Conservation (phyloP, 2,113 vertebrate species). For the Hystrix cristata region DNA sequence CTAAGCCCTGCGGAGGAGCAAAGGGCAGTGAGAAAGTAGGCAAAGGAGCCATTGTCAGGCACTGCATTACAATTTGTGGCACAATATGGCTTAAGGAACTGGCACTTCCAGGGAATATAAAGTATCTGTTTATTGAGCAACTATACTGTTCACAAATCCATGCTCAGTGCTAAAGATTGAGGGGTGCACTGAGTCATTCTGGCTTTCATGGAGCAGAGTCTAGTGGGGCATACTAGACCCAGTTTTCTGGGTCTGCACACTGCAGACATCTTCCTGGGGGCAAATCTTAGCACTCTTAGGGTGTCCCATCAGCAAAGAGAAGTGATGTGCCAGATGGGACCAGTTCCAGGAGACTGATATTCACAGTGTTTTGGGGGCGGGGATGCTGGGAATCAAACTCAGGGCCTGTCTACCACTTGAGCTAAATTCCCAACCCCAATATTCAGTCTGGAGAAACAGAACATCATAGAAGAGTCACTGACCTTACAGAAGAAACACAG, state of each 20-base stretch:
- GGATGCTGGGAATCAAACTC: no score
- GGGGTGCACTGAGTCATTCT: not conserved
- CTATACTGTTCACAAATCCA: not conserved
- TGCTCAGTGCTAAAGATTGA: not conserved
- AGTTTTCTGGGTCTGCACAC: not conserved
- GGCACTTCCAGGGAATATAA: not conserved
- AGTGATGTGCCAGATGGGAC: accelerated
- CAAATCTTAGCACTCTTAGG: not conserved
- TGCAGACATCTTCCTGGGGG: accelerated
- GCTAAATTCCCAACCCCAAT: no score
- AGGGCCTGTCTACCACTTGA: no score
- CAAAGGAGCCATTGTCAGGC: not conserved
- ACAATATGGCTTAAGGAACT: not conserved
- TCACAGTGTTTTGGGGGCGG: not conserved
- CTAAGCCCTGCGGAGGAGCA: not conserved
- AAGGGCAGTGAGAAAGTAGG: not conserved
- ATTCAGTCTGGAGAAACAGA: not conserved
- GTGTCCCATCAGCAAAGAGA: accelerated
- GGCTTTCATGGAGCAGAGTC: not conserved
- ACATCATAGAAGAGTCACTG: not conserved
- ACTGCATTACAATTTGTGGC: not conserved
- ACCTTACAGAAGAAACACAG: not conserved
- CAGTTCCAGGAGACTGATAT: not conserved
- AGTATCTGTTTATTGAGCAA: not conserved
- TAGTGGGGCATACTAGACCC: no score